Percentiles rank a stretch among this genome's conserved stretches.
Conservation (phyloP, 2,113 vertebrate genomes). For the Actenoides lindsayi region DNA sequence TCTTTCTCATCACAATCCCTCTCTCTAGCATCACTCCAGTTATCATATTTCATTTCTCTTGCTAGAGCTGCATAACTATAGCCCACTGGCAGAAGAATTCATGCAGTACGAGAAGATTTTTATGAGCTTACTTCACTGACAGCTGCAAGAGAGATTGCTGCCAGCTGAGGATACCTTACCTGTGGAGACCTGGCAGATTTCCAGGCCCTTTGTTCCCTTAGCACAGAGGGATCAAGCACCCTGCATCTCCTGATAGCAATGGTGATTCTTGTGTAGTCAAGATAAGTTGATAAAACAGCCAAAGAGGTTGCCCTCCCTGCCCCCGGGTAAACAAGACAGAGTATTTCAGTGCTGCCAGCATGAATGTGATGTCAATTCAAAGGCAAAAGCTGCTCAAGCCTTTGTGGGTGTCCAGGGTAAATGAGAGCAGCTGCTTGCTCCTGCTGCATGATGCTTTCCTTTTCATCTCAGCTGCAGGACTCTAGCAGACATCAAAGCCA, state of each 20-base stretch:
- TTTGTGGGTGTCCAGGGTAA: background rate
- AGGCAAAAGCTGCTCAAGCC: background rate
- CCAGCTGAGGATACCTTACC: background rate
- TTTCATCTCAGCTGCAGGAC: background rate
- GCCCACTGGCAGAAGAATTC: background rate
- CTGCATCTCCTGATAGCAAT: background rate
- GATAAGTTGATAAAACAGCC: background rate
- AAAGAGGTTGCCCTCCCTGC: accelerated
- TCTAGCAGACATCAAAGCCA: background rate
- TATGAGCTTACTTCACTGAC: background rate
- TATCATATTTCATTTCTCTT: background rate
- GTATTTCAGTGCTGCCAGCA: background rate
- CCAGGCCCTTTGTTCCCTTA: slow-evolving; percentile 25
- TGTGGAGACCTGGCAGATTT: background rate
- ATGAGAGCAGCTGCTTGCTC: slow-evolving; percentile 23
- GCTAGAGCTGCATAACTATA: background rate
- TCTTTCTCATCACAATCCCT: background rate
- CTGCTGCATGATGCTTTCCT: background rate
- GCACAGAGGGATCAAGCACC: background rate
- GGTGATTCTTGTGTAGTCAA: background rate
- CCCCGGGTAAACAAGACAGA: background rate
- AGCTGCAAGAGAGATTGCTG: background rate
- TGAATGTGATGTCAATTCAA: background rate
- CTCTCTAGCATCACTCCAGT: background rate
- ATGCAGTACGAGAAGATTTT: background rate